Percentiles rank a stretch among this genome's conserved stretches.
Conservation (phyloP, 2,888 invertebrate species). For the Lamellibrachia columna region DNA sequence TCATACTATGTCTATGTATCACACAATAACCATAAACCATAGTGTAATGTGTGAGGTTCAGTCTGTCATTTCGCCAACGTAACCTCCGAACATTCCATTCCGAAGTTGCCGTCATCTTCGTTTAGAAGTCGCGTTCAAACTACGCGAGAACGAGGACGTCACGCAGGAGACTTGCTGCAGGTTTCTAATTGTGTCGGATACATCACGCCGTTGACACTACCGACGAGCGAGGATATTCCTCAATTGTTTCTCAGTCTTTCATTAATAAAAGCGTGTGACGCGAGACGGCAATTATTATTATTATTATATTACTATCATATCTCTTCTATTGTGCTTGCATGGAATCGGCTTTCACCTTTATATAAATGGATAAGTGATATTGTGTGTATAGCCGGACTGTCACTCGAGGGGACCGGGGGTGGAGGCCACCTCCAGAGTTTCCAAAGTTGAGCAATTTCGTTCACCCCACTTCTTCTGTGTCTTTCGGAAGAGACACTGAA, state of each 20-base stretch:
- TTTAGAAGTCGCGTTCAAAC: not conserved
- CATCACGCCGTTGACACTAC: too few relatives aligned
- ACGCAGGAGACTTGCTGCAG: not conserved
- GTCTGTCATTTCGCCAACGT: not conserved
- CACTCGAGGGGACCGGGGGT: too few relatives aligned
- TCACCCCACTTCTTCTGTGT: too few relatives aligned
- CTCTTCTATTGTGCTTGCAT: too few relatives aligned
- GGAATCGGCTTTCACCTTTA: too few relatives aligned
- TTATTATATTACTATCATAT: not conserved
- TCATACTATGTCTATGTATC: not conserved
- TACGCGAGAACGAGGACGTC: not conserved
- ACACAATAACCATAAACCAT: not conserved
- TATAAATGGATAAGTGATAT: too few relatives aligned
- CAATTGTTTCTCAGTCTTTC: not conserved
- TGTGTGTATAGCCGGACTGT: too few relatives aligned
- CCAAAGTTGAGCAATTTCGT: too few relatives aligned
- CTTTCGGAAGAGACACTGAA: too few relatives aligned
- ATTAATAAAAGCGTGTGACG: not conserved
- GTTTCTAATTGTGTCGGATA: too few relatives aligned
- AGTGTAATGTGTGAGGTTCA: not conserved
- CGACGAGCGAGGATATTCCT: too few relatives aligned
- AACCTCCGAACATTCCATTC: not conserved
- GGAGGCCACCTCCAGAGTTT: too few relatives aligned
- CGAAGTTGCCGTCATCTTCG: not conserved
- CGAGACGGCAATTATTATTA: not conserved